These are phyloP conservation scores for Halocynthia aurantium DNA, from an alignment of 23 tunicate genomes.

Conservation along the genomic window DNA sequence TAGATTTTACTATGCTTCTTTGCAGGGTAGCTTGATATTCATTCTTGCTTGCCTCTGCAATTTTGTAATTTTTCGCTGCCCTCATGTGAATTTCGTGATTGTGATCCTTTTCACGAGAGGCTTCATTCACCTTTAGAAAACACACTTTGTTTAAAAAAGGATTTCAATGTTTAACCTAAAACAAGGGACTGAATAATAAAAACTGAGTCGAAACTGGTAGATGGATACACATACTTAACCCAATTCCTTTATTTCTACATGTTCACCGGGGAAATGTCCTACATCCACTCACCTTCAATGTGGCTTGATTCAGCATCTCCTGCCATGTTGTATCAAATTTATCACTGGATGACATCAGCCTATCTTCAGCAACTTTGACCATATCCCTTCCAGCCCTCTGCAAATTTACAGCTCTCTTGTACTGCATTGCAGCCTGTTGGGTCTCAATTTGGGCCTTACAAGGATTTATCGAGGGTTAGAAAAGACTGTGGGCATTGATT, in stretches of 20 bases:
- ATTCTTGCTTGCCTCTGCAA: conserved; percentile 58
- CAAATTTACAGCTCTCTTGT: conserved; percentile 65
- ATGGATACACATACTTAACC: background rate
- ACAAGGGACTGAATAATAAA: background rate
- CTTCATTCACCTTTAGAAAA: conserved; percentile 63
- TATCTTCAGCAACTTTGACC: conserved; percentile 80
- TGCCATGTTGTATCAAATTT: conserved; percentile 93
- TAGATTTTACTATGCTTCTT: conserved; percentile 46
- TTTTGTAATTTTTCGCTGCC: conserved; percentile 62
- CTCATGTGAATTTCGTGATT: conserved; percentile 57
- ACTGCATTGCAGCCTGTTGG: conserved; percentile 81
- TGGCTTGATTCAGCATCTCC: conserved; percentile 90
- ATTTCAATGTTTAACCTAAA: background rate
- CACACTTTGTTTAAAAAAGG: too few species aligned
- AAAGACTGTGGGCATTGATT: background rate
- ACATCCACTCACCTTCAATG: conserved; percentile 48
- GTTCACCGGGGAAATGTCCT: background rate
- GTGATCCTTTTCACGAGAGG: conserved; percentile 63
- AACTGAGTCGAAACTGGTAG: background rate
- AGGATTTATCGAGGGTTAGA: background rate
- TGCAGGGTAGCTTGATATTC: conserved; percentile 48
- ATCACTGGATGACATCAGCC: conserved; percentile 62
- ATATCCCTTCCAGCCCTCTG: conserved; percentile 90
- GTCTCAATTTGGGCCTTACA: conserved; percentile 49
- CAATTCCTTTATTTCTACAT: background rate